phyloP scores from a whole-genome alignment of 1,140 invertebrate species.

The Brachionus asplanchnoidis region DNA sequence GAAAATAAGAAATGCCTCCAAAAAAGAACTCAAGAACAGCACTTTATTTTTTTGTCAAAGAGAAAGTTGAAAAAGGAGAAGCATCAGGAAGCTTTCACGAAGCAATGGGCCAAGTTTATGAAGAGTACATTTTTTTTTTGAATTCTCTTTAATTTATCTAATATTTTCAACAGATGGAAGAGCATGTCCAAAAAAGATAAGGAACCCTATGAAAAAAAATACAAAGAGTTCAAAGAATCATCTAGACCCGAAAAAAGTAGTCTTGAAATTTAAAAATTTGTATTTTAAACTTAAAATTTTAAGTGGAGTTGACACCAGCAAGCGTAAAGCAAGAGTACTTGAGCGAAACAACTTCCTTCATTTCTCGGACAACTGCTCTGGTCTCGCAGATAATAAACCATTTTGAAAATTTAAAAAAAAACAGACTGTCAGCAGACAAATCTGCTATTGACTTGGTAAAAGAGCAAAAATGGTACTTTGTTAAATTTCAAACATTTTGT shows the following conservation, averaged over 20 bases:
- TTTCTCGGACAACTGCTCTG: neutral
- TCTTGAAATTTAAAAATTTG: neutral
- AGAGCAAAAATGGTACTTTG: slow-evolving; percentile 33
- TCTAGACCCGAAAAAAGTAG: neutral
- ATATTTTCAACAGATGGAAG: neutral
- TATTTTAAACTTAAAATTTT: neutral
- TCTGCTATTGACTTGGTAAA: neutral
- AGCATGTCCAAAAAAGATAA: neutral
- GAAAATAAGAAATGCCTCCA: neutral
- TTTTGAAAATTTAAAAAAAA: neutral
- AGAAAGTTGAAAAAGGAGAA: neutral
- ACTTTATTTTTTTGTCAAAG: neutral
- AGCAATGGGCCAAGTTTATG: neutral
- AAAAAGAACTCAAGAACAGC: neutral
- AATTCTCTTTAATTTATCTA: neutral
- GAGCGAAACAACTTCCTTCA: neutral
- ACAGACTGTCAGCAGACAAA: neutral
- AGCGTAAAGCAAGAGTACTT: neutral
- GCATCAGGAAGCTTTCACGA: neutral
- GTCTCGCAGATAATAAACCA: neutral
- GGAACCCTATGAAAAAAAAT: slow-evolving; percentile 7
- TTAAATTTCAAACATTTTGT: slow-evolving; percentile 37
- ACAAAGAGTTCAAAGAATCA: slow-evolving; percentile 8
- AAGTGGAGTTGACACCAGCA: neutral
- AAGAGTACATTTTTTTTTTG: neutral